A percentile compares a stretch with the other conserved stretches of the same genome.
These are phyloP conservation scores for Ridgeia piscesae DNA, from an alignment of 1,140 invertebrate species.

Conservation along the genomic window DNA sequence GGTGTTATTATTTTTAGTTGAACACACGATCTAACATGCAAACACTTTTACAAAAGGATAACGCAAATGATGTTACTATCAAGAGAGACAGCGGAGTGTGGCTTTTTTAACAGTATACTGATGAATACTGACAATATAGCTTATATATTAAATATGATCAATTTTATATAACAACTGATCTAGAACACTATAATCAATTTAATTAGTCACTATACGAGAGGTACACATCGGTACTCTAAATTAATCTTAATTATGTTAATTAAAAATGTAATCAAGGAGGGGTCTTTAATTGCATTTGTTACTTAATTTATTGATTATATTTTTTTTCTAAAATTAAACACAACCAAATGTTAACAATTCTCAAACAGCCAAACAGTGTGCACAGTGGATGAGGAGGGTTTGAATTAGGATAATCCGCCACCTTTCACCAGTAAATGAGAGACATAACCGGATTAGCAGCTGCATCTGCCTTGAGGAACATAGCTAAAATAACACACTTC, in stretches of 20 bases:
- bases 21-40: not conserved
- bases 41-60: not conserved
- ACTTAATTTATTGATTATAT: too few species aligned
- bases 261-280: too few species aligned
- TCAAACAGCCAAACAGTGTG: not conserved
- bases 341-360: not conserved
- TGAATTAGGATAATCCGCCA: not conserved
- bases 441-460: not conserved
- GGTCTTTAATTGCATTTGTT: too few species aligned
- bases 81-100: not conserved
- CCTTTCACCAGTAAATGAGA: not conserved
- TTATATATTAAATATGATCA: not conserved
- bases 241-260: too few species aligned
- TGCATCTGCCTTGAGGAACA: not conserved
- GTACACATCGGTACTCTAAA: too few species aligned
- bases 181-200: too few species aligned
- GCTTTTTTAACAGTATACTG: not conserved
- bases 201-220: too few species aligned
- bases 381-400: not conserved
- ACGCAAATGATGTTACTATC: not conserved
- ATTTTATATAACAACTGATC: too few species aligned
- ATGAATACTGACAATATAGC: not conserved
- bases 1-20: not conserved
- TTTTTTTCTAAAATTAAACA: too few species aligned
- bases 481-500: not conserved